phyloP scores from a whole-genome alignment of 2,797 vertebrate species.

The Cirrhinus molitorella region DNA sequence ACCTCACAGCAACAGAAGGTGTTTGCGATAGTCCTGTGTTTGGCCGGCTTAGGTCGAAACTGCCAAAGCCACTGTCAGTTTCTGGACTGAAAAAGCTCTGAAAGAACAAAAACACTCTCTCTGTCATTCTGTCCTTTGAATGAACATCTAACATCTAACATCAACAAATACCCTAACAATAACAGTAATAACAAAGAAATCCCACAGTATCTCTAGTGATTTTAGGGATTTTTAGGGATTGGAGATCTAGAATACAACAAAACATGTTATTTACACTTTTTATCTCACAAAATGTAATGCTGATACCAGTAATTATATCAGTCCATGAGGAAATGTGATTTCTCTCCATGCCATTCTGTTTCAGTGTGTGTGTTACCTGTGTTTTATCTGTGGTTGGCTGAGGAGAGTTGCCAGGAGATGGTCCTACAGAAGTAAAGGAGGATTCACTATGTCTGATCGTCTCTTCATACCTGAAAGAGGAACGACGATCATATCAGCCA shows the following conservation, averaged over 20 bases:
- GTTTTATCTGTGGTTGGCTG: constrained; percentile 19
- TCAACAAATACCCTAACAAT: background rate
- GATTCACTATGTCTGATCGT: constrained; percentile 5
- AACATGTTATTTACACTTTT: background rate
- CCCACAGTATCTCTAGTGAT: background rate
- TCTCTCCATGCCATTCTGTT: background rate
- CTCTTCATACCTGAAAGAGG: background rate
- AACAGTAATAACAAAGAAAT: background rate
- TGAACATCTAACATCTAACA: background rate
- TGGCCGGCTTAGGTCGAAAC: constrained; percentile 68
- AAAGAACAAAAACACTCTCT: constrained; percentile 3
- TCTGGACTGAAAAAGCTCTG: constrained; percentile 75
- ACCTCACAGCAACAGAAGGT: constrained; percentile 69
- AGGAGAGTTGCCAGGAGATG: background rate
- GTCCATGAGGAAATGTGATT: background rate
- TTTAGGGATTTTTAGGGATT: too few relatives aligned
- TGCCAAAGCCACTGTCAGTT: constrained; percentile 71
- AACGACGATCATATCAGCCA: background rate
- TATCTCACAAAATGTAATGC: background rate
- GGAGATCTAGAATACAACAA: too few relatives aligned
- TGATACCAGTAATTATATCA: background rate
- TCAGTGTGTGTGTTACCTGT: constrained; percentile 35
- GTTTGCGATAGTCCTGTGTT: constrained; percentile 60
- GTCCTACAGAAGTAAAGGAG: background rate
- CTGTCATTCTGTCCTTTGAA: background rate